phyloP scores from a whole-genome alignment of 1,140 invertebrate species.

The Sinonovacula constricta region DNA sequence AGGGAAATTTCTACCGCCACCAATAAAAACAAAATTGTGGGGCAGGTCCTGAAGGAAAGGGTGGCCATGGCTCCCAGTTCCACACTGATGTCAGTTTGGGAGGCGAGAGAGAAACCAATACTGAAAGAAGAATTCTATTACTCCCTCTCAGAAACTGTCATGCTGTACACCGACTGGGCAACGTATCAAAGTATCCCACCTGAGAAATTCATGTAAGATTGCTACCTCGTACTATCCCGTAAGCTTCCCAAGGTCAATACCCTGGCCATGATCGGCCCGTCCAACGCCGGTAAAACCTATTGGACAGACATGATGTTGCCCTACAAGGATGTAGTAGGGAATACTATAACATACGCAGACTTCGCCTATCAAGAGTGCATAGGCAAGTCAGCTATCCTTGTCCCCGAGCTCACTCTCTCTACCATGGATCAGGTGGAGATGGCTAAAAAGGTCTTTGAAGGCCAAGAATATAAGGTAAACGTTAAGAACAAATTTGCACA shows the following conservation, averaged over 20 bases:
- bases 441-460: conserved; percentile 14
- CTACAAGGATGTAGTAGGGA: neutral
- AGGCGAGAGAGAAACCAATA: no score
- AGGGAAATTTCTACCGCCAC: no score
- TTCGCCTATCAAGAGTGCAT: conserved; percentile 17
- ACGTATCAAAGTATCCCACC: no score
- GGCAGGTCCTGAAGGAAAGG: no score
- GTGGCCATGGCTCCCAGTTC: no score
- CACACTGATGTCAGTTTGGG: no score
- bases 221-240: neutral
- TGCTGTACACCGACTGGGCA: no score
- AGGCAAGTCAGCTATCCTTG: neutral
- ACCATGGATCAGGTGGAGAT: conserved; percentile 9
- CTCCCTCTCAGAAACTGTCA: no score
- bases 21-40: no score
- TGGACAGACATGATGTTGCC: neutral
- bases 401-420: neutral
- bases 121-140: no score
- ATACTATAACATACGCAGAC: neutral
- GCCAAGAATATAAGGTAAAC: neutral
- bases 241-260: conserved; percentile 1
- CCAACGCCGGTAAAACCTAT: conserved; percentile 21
- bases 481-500: conserved; percentile 6
- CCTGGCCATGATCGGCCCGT: neutral
- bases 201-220: neutral